Percentiles rank a stretch among this genome's conserved stretches.
These are phyloP conservation scores for Archocentrus centrarchus DNA, from an alignment of 2,113 vertebrate species.

Conservation along the genomic window DNA sequence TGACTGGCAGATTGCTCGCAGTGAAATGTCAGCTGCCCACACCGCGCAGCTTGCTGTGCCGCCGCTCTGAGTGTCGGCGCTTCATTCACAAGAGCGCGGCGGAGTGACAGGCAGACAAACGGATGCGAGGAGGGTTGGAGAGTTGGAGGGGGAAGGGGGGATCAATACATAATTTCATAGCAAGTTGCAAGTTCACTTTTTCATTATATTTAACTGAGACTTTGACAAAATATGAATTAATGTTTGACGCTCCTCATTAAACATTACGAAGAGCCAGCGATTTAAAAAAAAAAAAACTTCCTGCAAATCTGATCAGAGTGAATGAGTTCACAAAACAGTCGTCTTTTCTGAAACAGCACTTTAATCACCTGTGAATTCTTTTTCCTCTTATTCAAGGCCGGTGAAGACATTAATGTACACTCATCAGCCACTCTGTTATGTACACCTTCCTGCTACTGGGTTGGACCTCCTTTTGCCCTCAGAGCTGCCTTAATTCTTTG, in stretches of 20 bases:
- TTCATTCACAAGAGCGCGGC: conserved; percentile 47
- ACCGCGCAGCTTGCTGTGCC: not conserved
- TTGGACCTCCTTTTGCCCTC: not conserved
- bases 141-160: not conserved
- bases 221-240: not conserved
- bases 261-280: not conserved
- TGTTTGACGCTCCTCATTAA: not conserved
- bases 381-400: not conserved
- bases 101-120: conserved; percentile 41
- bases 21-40: conserved; percentile 65
- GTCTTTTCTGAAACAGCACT: conserved; percentile 16
- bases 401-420: conserved; percentile 2
- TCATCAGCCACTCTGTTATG: not conserved
- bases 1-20: conserved; percentile 39
- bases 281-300: not conserved
- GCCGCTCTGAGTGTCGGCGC: not conserved
- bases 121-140: conserved; percentile 26
- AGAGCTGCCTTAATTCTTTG: not conserved
- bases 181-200: conserved; percentile 5
- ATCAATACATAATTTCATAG: conserved; percentile 47
- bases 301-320: conserved; percentile 41
- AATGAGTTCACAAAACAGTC: not conserved
- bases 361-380: conserved; percentile 30
- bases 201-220: not conserved
- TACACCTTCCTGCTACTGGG: not conserved